phyloP scores from a whole-genome alignment of 2,888 invertebrate species.

The Oscheius onirici region DNA sequence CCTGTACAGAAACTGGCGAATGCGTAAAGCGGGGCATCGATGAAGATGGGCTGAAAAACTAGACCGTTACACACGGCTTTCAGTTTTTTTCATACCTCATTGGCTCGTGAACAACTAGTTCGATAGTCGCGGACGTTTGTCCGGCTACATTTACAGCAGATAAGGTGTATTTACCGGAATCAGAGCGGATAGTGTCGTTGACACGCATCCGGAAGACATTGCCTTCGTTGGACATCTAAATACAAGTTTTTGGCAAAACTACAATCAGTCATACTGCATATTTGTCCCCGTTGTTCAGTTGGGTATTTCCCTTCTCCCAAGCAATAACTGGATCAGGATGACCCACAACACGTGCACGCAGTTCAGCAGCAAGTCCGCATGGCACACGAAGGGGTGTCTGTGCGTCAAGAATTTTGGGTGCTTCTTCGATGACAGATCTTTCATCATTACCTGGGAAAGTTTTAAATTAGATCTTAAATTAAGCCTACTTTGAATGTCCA shows the following conservation, averaged over 20 bases:
- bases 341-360: conserved; percentile 52
- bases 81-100: conserved; percentile 36
- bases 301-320: conserved; percentile 47
- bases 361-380: conserved; percentile 50
- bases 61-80: not conserved
- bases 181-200: conserved; percentile 45
- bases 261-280: conserved; percentile 41
- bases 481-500: conserved; percentile 55
- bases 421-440: conserved; percentile 50
- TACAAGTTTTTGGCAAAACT: not conserved
- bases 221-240: conserved; percentile 58
- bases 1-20: conserved; percentile 61
- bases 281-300: conserved; percentile 48
- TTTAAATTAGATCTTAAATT: not conserved
- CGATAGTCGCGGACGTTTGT: conserved; percentile 41
- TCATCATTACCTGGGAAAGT: conserved; percentile 27
- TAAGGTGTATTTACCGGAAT: conserved; percentile 60
- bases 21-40: conserved; percentile 58
- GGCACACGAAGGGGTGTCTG: conserved; percentile 43
- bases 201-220: conserved; percentile 60
- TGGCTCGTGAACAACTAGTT: conserved; percentile 47
- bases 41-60: conserved; percentile 23
- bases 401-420: conserved; percentile 55
- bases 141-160: conserved; percentile 61
- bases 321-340: conserved; percentile 65